phyloP scores from a whole-genome alignment of 2,113 vertebrate genomes.

The Ranitomeya variabilis region DNA sequence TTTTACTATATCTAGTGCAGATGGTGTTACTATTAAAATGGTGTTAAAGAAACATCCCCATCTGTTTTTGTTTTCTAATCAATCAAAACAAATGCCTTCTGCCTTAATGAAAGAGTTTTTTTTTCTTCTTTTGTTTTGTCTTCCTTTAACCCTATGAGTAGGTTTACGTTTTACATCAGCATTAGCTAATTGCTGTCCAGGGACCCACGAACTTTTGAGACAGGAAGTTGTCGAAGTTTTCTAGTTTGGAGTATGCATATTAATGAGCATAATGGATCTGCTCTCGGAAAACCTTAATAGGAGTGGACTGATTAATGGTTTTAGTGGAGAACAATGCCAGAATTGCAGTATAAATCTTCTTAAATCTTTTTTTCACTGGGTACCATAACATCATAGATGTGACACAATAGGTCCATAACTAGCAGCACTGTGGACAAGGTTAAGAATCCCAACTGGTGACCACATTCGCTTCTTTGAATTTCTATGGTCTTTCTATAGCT shows the following conservation, averaged over 20 bases:
- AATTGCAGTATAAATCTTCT: background rate
- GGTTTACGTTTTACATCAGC: background rate
- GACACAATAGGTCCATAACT: background rate
- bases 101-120: background rate
- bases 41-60: constrained; percentile 43
- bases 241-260: constrained; percentile 5
- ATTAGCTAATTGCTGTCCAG: constrained; percentile 27
- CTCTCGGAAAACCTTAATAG: background rate
- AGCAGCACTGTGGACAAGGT: background rate
- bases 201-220: constrained; percentile 16
- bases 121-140: background rate
- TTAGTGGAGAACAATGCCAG: background rate
- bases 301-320: background rate
- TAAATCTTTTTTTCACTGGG: background rate
- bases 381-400: background rate
- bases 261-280: constrained; percentile 26
- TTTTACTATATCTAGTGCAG: constrained; percentile 37
- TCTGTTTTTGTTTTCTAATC: constrained; percentile 48
- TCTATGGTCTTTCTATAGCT: background rate
- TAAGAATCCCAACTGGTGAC: background rate
- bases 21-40: constrained; percentile 42
- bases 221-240: constrained; percentile 17
- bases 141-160: constrained; percentile 33
- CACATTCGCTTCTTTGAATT: background rate
- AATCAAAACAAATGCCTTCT: constrained; percentile 38